Evolutionary conservation across 1,140 invertebrate genomes (phyloP).

Genomic region (Galendromus occidentalis): DNA sequence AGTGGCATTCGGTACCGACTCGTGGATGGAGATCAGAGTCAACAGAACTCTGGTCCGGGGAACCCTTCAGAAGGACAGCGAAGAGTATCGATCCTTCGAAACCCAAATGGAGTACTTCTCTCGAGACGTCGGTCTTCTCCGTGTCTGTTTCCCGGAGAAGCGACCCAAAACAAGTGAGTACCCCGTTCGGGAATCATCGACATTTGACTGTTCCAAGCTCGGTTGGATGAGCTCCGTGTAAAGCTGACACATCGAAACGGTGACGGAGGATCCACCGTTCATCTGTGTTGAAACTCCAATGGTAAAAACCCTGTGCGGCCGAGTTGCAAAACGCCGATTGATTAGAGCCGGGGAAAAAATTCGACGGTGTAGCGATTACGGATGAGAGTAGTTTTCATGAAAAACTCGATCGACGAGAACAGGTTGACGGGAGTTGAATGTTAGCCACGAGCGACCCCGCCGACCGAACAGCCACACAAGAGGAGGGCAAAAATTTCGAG

Average conservation of each 20-base stretch:
- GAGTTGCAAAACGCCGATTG: no score
- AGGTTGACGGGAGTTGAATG: no score
- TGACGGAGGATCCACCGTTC: no score
- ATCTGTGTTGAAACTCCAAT: no score
- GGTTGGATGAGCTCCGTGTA: background rate
- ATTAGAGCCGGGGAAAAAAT: no score
- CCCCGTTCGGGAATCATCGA: background rate
- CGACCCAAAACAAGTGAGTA: conserved; percentile 8
- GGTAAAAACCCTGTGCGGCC: no score
- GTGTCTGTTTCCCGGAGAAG: conserved; percentile 62
- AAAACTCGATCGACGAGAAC: no score
- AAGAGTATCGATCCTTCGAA: conserved; percentile 17
- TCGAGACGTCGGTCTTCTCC: conserved; percentile 46
- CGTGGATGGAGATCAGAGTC: conserved; percentile 79
- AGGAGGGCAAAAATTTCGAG: no score
- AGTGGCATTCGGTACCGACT: conserved; percentile 83
- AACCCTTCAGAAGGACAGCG: conserved; percentile 14
- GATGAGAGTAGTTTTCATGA: no score
- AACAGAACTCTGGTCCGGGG: conserved; percentile 51
- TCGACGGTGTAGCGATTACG: no score
- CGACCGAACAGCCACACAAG: no score
- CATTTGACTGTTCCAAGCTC: background rate
- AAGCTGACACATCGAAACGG: background rate
- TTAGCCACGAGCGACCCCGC: no score
- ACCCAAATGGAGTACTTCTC: conserved; percentile 22